Evolutionary conservation across 2,797 vertebrate genomes (phyloP), one percentile per base, ranked within the genome.

Genomic region (Halcyon chelicuti): DNA sequence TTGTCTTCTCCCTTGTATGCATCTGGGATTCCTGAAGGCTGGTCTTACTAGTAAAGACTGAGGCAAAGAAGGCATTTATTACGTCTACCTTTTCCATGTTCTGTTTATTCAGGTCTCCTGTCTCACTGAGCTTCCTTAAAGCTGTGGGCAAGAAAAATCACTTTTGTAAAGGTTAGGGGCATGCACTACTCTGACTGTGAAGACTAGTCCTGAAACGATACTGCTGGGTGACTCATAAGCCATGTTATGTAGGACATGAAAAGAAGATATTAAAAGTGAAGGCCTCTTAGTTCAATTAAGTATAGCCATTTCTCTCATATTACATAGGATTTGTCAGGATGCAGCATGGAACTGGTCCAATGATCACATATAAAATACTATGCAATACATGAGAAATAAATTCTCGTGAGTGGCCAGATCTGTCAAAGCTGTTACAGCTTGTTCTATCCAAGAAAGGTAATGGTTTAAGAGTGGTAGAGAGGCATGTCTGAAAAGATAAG

Each of bases 251-350:
- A 92, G 73, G 78, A 73, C 68, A 85, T 5, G 31, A 93, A 54
- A 93, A 95, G 47, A 91, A 92, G 84, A 88, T 20, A 86, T 94
- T 84, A 82, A 79, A 91, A 91, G 62, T 78, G 86, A 96, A 96
- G 84, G 52, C 77, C 80, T 95, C 88, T 92, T 94, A 96, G 55
- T 89, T 93, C 90, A 84, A 91, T 94, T 93, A 94, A 77, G 61
- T 40, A 68, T 26, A 76, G 73, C 61, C 6, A 71, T 88, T 95
- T 94, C 92, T 96, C 63, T 80, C 1, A 0, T 75, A 88, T 72
- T 80, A 61, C 68, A 94, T 57, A 81, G 72, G 83, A 78, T 95
- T 96, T 96, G 86, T 95, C 90, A 93, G 75, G 42, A n/a, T 78
- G 62, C 52, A 85, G 60, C 28, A 70, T 28, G 92, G 75, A 88